Base-by-base conservation (phyloP, 30 jellyfish, hydroid and myxozoan species). In the Rhopilema esculentum region DNA sequence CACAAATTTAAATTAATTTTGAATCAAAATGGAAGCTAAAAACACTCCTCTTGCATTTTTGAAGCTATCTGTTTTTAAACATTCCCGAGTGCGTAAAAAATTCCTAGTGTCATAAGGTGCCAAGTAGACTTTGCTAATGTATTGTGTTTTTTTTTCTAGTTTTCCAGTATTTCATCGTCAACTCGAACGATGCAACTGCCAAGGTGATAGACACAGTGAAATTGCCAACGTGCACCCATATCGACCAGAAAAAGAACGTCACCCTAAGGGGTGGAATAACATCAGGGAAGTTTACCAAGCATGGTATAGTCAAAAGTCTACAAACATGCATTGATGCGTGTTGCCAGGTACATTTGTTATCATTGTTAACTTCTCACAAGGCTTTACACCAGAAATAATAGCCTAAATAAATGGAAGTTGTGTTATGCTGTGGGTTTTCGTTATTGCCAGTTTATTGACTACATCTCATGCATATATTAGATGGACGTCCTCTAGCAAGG, bases 131-230 rank as follows among this genome's bases (percentile, higher is more conserved):
- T n/a, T n/a, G n/a, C n/a, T n/a, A n/a, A n/a, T n/a, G n/a, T n/a
- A n/a, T n/a, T n/a, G n/a, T n/a, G n/a, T 8, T 27, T 69, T 76
- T 12, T 57, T 24, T 63, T 61, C 27, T 65, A 93, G 98, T 93
- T 64, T 93, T 93, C 82, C 98, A 93, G 68, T 93, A 93, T 61
- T 93, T 93, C 83, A 93, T 93, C 40, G 98, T 93, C 66, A 93
- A 93, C 86, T 88, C 93, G 18, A 88, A 93, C 32, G 98, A 93
- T 82, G 97, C 95, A 18, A 93, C 98, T 16, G 95, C 98, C 18
- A 93, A 93, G 77, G 98, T 93, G 70, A 93, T 93, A 49, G 98
- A 93, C 87, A 93, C 98, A 0, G 98, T 93, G 67, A 93, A 93
- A 48, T 91, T 93, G 63, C 98, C 98, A 17, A 93, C 98, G 23